phyloP scores from a whole-genome alignment of 2,888 invertebrate species.

The Trileptium ribeirensis region DNA sequence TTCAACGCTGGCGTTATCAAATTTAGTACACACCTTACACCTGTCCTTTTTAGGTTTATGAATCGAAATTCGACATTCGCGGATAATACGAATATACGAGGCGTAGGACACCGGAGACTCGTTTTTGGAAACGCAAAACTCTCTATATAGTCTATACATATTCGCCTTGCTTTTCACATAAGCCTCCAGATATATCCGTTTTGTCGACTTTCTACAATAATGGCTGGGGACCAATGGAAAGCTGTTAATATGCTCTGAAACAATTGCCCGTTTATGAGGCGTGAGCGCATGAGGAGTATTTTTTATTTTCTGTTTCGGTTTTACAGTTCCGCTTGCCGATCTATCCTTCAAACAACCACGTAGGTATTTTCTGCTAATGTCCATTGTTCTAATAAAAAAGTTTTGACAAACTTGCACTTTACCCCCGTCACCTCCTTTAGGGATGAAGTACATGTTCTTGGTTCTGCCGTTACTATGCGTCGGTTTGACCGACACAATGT shows the following conservation, averaged over 20 bases:
- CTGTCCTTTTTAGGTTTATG: slow-evolving; percentile 1
- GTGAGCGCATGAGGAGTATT: neutral
- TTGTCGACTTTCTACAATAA: neutral
- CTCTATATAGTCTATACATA: neutral
- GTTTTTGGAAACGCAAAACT: neutral
- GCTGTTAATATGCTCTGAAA: neutral
- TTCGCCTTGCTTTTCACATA: neutral
- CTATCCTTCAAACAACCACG: neutral
- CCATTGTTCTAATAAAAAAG: neutral
- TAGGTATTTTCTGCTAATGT: neutral
- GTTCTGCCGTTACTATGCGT: neutral
- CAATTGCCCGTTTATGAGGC: neutral
- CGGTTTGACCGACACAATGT: neutral
- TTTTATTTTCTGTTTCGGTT: neutral
- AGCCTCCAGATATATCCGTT: neutral
- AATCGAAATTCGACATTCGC: neutral
- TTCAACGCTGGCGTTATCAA: no score
- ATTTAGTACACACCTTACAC: neutral
- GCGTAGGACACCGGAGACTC: neutral
- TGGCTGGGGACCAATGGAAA: neutral
- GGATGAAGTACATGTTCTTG: neutral
- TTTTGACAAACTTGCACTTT: neutral
- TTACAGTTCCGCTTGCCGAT: neutral
- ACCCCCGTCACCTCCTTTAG: neutral
- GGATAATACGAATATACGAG: neutral